Evolutionary conservation across 37 sponge, comb jelly and placozoan species (phyloP), one percentile per base, ranked within the genome.

Genomic region (Beroe ovata): DNA sequence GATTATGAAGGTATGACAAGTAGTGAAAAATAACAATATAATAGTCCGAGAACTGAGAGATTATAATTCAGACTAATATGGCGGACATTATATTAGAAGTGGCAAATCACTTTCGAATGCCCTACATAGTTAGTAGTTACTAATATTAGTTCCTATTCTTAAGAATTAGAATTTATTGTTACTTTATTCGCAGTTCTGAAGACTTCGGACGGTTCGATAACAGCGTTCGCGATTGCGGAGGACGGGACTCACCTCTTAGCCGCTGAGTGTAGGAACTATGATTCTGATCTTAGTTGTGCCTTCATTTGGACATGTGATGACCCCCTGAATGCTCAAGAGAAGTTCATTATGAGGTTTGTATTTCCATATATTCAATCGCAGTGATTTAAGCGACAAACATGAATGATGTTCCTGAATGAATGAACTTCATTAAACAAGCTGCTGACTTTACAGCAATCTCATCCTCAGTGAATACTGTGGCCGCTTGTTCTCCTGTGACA

Each of bases 131-230:
- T 58, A 58, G 16, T 58, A 58, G 11, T 58, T 11, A 58, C 59
- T 61, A 61, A 25, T 61, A 4, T 61, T 22, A 61, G 22, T 25
- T 11, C 54, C 54, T 62, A 62, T n/a, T 62, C 19, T 25, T 62
- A 62, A n/a, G 20, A 62, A 28, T 25, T 62, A 62, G 20, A 62
- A 28, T 62, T 20, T 6, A 4, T 4, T 8, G 20, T 62, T 8
- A n/a, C 29, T 23, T 6, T 6, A n/a, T 62, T 16, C 29, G 25
- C 69, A 66, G 69, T 66, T 1, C 69, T 66, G 30, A 66, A 66
- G 69, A 66, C 35, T 4, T 42, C 39, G 2, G 84, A 77, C 47
- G 84, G 84, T 77, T 77, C 84, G 1, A 77, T 35, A 2, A 14
- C 47, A 6, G 25, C 20, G 4, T 2, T 77, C 47, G 20, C 19